These are phyloP conservation scores for Iguana delicatissima DNA, from an alignment of 2,797 vertebrate genomes.

Conservation along the genomic window DNA sequence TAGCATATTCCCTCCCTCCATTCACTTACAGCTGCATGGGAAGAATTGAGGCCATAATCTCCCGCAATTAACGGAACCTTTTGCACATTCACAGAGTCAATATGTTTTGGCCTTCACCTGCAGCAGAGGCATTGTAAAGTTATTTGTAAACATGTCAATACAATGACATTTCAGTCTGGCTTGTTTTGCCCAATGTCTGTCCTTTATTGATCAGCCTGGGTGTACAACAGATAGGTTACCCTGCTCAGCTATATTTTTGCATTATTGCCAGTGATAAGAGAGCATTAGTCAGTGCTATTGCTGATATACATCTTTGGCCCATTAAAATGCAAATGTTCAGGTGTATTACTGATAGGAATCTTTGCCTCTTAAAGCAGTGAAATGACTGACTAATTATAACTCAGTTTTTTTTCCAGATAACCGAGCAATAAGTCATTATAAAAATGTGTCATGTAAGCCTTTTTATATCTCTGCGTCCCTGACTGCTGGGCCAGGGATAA, in stretches of 20 bases:
- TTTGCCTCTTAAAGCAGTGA: slow-evolving; percentile 62
- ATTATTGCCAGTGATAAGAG: slow-evolving; percentile 67
- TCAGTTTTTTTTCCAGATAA: slow-evolving; percentile 74
- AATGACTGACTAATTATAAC: slow-evolving; percentile 73
- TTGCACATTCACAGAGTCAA: not conserved
- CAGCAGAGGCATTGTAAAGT: slow-evolving; percentile 43
- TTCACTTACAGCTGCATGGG: not conserved
- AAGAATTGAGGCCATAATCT: slow-evolving; percentile 8
- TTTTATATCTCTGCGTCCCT: slow-evolving; percentile 69
- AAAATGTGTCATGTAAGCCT: slow-evolving; percentile 69
- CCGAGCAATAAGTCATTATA: slow-evolving; percentile 73
- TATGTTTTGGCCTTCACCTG: slow-evolving; percentile 43
- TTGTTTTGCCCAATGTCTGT: slow-evolving; percentile 53
- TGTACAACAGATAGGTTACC: slow-evolving; percentile 34
- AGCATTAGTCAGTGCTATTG: slow-evolving; percentile 61
- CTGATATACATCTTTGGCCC: slow-evolving; percentile 74
- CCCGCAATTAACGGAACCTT: slow-evolving; percentile 9
- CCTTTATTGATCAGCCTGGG: slow-evolving; percentile 58
- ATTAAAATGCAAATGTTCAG: slow-evolving; percentile 79
- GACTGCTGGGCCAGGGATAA: slow-evolving; percentile 67
- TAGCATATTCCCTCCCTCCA: not conserved
- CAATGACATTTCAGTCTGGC: slow-evolving; percentile 56
- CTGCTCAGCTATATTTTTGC: slow-evolving; percentile 56
- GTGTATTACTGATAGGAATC: slow-evolving; percentile 73
- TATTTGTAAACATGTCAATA: slow-evolving; percentile 58